Evolutionary conservation across 1,140 invertebrate species (phyloP).

Genomic region (Trachymyrmex septentrionalis): DNA sequence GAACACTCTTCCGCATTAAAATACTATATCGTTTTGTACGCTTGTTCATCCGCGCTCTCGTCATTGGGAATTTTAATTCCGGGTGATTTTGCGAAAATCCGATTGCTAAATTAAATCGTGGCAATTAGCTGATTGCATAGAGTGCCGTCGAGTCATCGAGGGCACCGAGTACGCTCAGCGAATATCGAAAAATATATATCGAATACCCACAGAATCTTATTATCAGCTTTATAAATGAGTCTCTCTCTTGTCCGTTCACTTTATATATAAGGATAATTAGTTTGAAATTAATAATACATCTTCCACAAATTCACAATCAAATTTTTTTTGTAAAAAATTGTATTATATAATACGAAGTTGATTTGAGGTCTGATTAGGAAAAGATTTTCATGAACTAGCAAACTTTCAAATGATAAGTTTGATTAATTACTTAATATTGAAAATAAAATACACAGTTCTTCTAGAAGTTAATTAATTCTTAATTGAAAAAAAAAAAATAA

Average conservation of each 20-base stretch:
- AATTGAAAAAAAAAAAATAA: constrained; percentile 1
- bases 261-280: background rate
- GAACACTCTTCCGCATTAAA: background rate
- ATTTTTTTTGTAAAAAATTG: background rate
- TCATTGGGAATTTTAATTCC: constrained; percentile 51
- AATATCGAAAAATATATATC: constrained; percentile 28
- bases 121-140: constrained; percentile 51
- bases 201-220: background rate
- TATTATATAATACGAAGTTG: background rate
- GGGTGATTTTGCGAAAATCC: constrained; percentile 16
- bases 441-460: background rate
- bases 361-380: background rate
- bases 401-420: background rate
- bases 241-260: background rate
- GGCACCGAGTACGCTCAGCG: background rate
- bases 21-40: background rate
- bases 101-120: constrained; percentile 50
- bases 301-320: constrained; percentile 8
- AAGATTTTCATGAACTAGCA: background rate
- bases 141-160: background rate
- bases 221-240: constrained; percentile 19
- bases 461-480: constrained; percentile 9
- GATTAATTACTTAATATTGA: background rate
- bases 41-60: background rate
- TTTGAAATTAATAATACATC: constrained; percentile 1